These are phyloP conservation scores for Aphis gossypii DNA, from an alignment of 1,140 invertebrate genomes.

Conservation along the genomic window DNA sequence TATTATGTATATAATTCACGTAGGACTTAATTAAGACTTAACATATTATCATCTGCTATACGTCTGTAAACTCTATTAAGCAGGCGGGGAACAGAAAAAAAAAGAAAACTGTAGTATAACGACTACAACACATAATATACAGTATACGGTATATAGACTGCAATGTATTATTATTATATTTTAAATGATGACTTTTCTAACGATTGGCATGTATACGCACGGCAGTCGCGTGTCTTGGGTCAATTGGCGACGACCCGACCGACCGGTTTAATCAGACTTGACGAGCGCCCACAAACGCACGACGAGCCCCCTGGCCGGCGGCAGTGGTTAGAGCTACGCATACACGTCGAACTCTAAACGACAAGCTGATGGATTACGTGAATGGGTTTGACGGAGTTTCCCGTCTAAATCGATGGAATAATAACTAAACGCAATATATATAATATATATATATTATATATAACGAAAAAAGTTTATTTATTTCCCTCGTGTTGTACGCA, in stretches of 20 bases:
- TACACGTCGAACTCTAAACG: background rate
- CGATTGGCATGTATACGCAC: slow-evolving; percentile 20
- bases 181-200: slow-evolving; percentile 13
- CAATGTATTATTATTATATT: background rate
- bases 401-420: background rate
- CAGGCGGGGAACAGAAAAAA: background rate
- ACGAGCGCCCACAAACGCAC: background rate
- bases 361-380: background rate
- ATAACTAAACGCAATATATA: background rate
- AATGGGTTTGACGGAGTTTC: background rate
- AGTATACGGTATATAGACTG: background rate
- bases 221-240: slow-evolving; percentile 36
- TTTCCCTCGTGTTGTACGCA: background rate
- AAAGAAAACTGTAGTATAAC: background rate
- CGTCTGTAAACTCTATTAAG: slow-evolving; percentile 8
- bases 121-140: background rate
- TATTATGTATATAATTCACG: background rate
- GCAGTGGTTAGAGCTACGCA: background rate
- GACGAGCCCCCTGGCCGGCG: background rate
- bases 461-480: background rate
- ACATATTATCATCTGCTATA: background rate
- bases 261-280: slow-evolving; percentile 33
- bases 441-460: too few relatives aligned
- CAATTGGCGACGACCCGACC: slow-evolving; percentile 22
- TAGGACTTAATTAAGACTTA: background rate